phyloP scores from a whole-genome alignment of 1,140 invertebrate species.

The Phymastichus coffea region DNA sequence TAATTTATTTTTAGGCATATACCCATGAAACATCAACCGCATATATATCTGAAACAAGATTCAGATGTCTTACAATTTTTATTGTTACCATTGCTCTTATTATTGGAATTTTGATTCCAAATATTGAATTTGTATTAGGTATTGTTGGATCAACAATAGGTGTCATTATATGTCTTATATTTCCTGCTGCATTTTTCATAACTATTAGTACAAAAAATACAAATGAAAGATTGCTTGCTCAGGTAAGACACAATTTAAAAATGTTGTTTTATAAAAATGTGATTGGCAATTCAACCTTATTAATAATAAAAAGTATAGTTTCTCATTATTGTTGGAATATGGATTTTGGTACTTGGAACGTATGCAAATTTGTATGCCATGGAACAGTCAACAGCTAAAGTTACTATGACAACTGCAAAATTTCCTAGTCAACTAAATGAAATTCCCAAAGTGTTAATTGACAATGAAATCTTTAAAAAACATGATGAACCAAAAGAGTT shows the following conservation, averaged over 20 bases:
- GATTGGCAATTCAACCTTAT: constrained; percentile 6
- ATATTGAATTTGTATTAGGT: constrained; percentile 90
- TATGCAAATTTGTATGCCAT: constrained; percentile 81
- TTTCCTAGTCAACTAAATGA: constrained; percentile 47
- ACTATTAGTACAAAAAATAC: constrained; percentile 72
- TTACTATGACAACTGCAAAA: constrained; percentile 35
- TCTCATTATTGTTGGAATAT: constrained; percentile 73
- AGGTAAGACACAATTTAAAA: constrained; percentile 54
- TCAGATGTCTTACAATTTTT: constrained; percentile 75
- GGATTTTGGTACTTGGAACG: constrained; percentile 82
- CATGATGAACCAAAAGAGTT: constrained; percentile 32
- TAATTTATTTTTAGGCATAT: constrained; percentile 47
- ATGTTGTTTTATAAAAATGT: constrained; percentile 7
- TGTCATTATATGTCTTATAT: constrained; percentile 89
- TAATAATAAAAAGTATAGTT: constrained; percentile 22
- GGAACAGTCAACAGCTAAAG: constrained; percentile 57
- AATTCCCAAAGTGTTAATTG: constrained; percentile 43
- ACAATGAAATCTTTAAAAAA: constrained; percentile 37
- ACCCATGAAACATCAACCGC: constrained; percentile 58
- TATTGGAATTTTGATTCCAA: constrained; percentile 77
- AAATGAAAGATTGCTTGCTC: constrained; percentile 70
- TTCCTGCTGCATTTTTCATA: constrained; percentile 79
- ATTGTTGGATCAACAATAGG: constrained; percentile 93
- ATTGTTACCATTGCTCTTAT: constrained; percentile 76
- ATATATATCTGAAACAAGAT: constrained; percentile 77